Conservation (phyloP, 2,113 vertebrate species). For the Pica pica region DNA sequence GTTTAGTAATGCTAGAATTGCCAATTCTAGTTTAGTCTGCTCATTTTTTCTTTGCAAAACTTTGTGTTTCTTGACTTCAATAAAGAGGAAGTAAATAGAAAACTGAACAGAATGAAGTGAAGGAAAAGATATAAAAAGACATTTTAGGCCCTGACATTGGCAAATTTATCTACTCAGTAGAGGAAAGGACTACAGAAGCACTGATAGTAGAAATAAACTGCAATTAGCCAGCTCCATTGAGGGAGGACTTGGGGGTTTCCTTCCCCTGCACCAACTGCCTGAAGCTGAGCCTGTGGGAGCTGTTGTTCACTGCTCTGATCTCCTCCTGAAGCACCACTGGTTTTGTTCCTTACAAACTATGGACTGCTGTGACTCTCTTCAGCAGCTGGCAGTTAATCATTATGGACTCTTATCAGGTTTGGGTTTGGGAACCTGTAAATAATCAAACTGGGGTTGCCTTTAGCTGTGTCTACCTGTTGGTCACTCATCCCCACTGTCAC, state of each 20-base stretch:
- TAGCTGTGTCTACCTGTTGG: neutral
- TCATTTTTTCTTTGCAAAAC: neutral
- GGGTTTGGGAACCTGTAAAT: conserved; percentile 37
- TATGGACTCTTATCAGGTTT: neutral
- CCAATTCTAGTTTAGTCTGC: neutral
- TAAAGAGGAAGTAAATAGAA: neutral
- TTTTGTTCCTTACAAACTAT: neutral
- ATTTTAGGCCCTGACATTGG: neutral
- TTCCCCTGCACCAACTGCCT: neutral
- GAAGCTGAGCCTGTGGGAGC: neutral
- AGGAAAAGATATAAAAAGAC: neutral
- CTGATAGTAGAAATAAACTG: neutral
- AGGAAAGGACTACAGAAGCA: neutral
- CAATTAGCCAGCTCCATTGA: neutral
- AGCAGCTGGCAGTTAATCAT: conserved; percentile 39
- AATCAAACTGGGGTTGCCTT: conserved; percentile 2
- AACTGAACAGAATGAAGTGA: neutral
- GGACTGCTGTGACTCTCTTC: neutral
- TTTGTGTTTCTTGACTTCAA: neutral
- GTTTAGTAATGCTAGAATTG: neutral
- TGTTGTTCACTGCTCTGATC: neutral
- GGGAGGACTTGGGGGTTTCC: neutral
- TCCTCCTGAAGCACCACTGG: neutral
- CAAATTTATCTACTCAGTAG: neutral
- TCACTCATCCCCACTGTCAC: neutral